A percentile compares a stretch with the other conserved stretches of the same genome.
These are phyloP conservation scores for Periparus ater DNA, from an alignment of 2,797 vertebrate species.

Conservation along the genomic window DNA sequence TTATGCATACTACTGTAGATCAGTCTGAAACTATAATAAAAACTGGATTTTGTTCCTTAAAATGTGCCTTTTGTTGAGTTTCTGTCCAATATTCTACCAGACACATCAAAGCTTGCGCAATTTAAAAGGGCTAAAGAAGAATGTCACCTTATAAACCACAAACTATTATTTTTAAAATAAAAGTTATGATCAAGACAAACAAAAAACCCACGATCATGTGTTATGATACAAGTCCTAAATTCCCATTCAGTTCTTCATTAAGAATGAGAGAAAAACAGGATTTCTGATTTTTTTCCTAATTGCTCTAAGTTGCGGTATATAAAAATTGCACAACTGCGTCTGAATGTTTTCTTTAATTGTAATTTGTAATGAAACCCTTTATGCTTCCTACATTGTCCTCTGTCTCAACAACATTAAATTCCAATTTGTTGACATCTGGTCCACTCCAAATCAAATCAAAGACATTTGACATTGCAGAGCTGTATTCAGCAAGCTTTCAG, in stretches of 20 bases:
- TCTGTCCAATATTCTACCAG: neutral
- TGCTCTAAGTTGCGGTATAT: neutral
- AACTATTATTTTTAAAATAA: neutral
- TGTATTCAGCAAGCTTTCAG: conserved; percentile 14
- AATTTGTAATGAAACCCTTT: conserved; percentile 64
- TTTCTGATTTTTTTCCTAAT: conserved; percentile 8
- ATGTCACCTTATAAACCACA: neutral
- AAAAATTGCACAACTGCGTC: conserved; percentile 36
- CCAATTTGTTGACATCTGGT: conserved; percentile 71
- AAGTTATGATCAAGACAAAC: neutral
- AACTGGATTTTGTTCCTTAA: neutral
- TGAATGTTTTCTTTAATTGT: conserved; percentile 64
- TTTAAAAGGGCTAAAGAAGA: neutral
- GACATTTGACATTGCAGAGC: conserved; percentile 55
- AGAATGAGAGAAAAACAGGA: conserved; percentile 3
- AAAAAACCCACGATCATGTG: rapidly evolving
- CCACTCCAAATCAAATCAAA: conserved; percentile 69
- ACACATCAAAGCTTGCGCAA: neutral
- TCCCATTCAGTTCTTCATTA: neutral
- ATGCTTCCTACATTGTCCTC: conserved; percentile 66
- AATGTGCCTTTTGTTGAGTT: neutral
- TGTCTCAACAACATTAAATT: conserved; percentile 66
- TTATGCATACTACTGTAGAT: neutral
- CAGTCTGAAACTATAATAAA: neutral
- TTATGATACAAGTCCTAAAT: neutral